Evolutionary conservation across 2,797 vertebrate species (phyloP).

Genomic region (Hypotaenidia philippensis): DNA sequence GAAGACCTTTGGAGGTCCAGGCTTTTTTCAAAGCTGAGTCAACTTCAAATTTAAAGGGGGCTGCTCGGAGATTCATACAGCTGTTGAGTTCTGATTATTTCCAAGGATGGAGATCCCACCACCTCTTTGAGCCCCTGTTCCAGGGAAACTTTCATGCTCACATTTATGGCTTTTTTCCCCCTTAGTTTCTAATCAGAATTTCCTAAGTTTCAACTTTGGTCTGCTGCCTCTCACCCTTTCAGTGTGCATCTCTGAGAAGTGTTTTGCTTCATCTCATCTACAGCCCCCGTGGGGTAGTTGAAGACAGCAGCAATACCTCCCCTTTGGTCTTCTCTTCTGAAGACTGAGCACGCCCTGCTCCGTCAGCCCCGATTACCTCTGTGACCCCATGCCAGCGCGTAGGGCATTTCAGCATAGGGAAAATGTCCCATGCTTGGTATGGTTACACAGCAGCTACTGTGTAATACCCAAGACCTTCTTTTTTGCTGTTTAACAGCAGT

Average conservation of each 20-base stretch:
- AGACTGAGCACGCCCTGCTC: not conserved
- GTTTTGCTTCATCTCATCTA: not conserved
- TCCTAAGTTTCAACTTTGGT: not conserved
- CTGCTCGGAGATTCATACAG: not conserved
- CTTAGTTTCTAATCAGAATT: not conserved
- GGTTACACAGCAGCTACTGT: not conserved
- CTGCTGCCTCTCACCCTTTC: not conserved
- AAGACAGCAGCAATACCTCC: not conserved
- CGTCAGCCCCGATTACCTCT: not conserved
- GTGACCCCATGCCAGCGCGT: fast-evolving
- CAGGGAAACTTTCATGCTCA: not conserved
- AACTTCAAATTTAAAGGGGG: not conserved
- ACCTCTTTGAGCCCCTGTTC: not conserved
- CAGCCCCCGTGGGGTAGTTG: not conserved
- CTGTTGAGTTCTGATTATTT: not conserved
- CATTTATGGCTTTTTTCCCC: not conserved
- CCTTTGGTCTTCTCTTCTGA: not conserved
- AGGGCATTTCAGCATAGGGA: not conserved
- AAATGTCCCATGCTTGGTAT: not conserved
- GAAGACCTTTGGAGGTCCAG: not conserved
- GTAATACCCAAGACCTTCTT: not conserved
- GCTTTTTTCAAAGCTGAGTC: not conserved
- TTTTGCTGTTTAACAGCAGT: not conserved
- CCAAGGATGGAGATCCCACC: not conserved
- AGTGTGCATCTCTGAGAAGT: not conserved